Conservation (phyloP, 2,888 invertebrate species). For the Carabus problematicus region DNA sequence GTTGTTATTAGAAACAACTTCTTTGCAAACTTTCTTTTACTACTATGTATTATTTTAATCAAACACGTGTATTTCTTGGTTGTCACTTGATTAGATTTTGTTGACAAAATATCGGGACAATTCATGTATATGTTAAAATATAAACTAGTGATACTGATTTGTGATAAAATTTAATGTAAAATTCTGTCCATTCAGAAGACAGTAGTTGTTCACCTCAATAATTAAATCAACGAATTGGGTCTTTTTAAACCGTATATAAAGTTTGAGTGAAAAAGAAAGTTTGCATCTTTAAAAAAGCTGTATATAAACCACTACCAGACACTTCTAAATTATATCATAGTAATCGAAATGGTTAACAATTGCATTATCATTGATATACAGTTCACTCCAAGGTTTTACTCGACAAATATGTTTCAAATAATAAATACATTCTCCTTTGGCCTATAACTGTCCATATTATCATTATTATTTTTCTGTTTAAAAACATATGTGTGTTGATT, state of each 20-base stretch:
- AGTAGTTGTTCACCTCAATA: conserved; percentile 32
- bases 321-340: conserved; percentile 25
- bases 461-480: too few relatives aligned
- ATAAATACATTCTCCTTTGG: conserved; percentile 21
- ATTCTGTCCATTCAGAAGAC: conserved; percentile 12
- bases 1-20: conserved; percentile 28
- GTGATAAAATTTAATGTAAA: conserved; percentile 34
- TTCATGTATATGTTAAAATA: not conserved
- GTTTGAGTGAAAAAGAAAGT: conserved; percentile 35
- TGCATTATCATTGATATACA: conserved; percentile 3
- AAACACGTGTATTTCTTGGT: conserved; percentile 14
- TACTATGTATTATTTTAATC: conserved; percentile 1
- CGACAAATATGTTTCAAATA: conserved; percentile 4
- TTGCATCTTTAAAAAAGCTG: conserved; percentile 21
- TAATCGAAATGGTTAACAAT: conserved; percentile 13
- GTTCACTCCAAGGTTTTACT: conserved; percentile 3
- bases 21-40: conserved; percentile 40
- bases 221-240: conserved; percentile 37
- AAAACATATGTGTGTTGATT: too few relatives aligned
- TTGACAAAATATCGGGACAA: not conserved
- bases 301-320: conserved; percentile 24
- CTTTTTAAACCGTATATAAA: conserved; percentile 19
- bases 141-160: conserved; percentile 35
- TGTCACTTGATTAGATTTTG: conserved; percentile 19
- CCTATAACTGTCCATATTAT: conserved; percentile 16